Conservation (phyloP, 1,140 invertebrate genomes). For the Aphaenogaster rudis region DNA sequence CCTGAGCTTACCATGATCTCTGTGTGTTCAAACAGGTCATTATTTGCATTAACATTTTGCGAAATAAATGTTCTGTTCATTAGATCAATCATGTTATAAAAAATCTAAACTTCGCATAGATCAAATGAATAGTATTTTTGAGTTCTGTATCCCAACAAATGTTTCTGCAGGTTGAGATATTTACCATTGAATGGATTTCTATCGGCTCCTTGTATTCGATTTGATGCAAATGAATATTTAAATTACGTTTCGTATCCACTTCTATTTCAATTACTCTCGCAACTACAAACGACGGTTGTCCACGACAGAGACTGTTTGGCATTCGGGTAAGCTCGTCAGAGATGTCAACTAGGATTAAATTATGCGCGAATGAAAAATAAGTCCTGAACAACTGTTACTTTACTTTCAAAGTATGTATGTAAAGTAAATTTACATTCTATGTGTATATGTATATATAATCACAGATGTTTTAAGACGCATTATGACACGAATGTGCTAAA, state of each 20-base stretch:
- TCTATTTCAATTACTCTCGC: conserved; percentile 76
- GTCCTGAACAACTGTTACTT: conserved; percentile 19
- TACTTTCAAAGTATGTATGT: conserved; percentile 22
- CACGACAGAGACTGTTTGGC: conserved; percentile 61
- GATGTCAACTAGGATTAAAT: conserved; percentile 1
- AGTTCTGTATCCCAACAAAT: conserved; percentile 11
- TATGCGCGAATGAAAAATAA: conserved; percentile 23
- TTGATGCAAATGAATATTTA: conserved; percentile 78
- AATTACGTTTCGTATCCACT: conserved; percentile 82
- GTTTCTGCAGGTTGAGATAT: conserved; percentile 77
- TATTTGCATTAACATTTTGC: conserved; percentile 23
- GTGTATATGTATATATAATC: conserved; percentile 60
- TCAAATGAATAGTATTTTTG: conserved; percentile 29
- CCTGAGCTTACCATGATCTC: conserved; percentile 77
- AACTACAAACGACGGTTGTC: conserved; percentile 48
- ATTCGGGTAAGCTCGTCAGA: conserved; percentile 67
- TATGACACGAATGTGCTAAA: conserved; percentile 43
- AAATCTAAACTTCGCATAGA: conserved; percentile 2
- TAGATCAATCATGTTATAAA: conserved; percentile 9
- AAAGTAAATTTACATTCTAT: conserved; percentile 56
- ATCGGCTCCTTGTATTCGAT: conserved; percentile 78
- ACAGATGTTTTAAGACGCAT: conserved; percentile 73
- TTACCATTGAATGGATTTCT: conserved; percentile 83
- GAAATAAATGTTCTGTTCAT: conserved; percentile 19
- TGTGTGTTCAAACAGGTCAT: conserved; percentile 81